Base-by-base conservation (phyloP, 2,797 vertebrate species). In the Threskiornis aethiopicus region DNA sequence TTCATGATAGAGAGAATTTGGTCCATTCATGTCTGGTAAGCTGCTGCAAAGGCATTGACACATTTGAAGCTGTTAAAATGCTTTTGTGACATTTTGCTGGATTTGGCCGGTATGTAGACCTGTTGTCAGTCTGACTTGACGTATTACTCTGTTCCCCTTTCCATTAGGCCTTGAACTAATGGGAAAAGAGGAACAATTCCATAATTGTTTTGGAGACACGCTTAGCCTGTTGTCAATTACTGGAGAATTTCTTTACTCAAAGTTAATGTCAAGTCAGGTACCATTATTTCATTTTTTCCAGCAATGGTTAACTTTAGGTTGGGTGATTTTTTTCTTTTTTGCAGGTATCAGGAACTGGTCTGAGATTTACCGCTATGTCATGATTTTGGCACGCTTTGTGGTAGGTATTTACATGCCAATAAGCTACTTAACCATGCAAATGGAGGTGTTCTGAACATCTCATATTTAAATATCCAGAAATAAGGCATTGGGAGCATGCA, bases 291-390 rank as follows among this genome's bases (percentile, higher is more conserved):
- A 39, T 2, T 1, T 62, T 91, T 91, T 55, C 80, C 70, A 64
- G 39, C 25, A 57, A 37, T 21, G 24, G 24, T 54, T 51, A 59
- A 19, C 25, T 70, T 79, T 1, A 69, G 17, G 5, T 12, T 71
- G 52, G 13, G 24, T 17, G 15, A 42, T 83, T 92, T 70, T 94
- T 17, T 57, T 81, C 13, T 64, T 69, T 84, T 87, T 87, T 87
- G 51, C 78, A 97, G 97, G 97, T 84, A 12, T 97, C 76, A 73
- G 97, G 80, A 84, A 92, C 3, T 97, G 97, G 97, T 87, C 79
- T 79, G 93, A 97, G 52, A 95, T 97, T 90, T 85, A 61, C 47
- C 95, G 96, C 39, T 97, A 97, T 1, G 70, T 97, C 75, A 96
- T 97, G 95, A 67, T 97, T 88, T 61, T 97, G 90, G 90, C 95